Percentiles rank a stretch among this genome's conserved stretches.
phyloP scores from a whole-genome alignment of 2,888 invertebrate genomes.

The Philereme vetulata region DNA sequence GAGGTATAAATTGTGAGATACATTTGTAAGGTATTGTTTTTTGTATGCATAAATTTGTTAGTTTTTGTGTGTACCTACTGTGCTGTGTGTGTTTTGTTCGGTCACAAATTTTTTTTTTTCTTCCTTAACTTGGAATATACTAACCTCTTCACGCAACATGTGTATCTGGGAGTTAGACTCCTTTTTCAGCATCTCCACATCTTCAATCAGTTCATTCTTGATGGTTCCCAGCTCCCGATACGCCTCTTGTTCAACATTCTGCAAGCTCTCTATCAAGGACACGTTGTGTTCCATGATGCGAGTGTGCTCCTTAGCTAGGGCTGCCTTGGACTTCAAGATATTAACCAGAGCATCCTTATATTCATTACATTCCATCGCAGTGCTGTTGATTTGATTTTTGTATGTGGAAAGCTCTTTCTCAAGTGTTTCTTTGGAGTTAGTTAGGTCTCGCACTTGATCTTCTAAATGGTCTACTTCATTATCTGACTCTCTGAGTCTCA shows the following conservation, averaged over 20 bases:
- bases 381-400: constrained; percentile 66
- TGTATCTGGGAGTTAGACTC: constrained; percentile 74
- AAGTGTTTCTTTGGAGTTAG: constrained; percentile 61
- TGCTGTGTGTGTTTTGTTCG: no score
- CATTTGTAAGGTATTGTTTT: no score
- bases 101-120: no score
- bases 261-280: constrained; percentile 73
- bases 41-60: no score
- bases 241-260: constrained; percentile 76
- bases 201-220: constrained; percentile 75
- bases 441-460: constrained; percentile 62
- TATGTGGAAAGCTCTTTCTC: constrained; percentile 65
- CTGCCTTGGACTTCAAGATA: constrained; percentile 76
- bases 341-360: constrained; percentile 77
- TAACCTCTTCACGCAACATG: constrained; percentile 71
- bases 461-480: constrained; percentile 83
- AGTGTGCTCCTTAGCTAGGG: constrained; percentile 72
- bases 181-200: constrained; percentile 72
- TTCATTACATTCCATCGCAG: constrained; percentile 71
- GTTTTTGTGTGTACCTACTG: no score
- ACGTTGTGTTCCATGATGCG: constrained; percentile 80
- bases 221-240: constrained; percentile 76
- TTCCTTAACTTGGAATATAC: constrained; percentile 18
- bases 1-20: no score
- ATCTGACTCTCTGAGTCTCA: constrained; percentile 83